These are phyloP conservation scores for Eupithecia tripunctaria DNA, from an alignment of 2,888 invertebrate genomes.

Conservation along the genomic window DNA sequence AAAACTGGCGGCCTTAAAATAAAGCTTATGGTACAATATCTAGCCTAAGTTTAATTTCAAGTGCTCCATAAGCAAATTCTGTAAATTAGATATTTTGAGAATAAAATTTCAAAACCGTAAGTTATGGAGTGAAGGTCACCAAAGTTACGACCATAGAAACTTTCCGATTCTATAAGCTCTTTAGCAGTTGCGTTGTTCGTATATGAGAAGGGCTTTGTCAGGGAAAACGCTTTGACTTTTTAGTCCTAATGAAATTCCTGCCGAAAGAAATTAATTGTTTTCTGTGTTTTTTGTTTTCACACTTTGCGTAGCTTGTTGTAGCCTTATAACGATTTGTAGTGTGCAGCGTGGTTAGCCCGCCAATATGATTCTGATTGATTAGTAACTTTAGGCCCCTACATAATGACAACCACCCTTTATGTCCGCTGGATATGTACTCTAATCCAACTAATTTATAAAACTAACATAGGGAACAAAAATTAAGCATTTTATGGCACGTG, in stretches of 20 bases:
- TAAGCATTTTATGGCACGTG: no score
- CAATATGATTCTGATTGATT: neutral
- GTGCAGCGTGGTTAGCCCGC: neutral
- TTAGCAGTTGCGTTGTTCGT: neutral
- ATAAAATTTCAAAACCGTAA: no score
- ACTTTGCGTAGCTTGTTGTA: neutral
- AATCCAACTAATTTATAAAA: no score
- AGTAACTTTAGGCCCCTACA: no score
- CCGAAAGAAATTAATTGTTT: conserved; percentile 51
- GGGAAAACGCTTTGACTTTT: conserved; percentile 39
- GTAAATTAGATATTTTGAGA: no score
- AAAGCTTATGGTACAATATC: no score
- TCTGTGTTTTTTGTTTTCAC: conserved; percentile 31
- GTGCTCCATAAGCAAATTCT: no score
- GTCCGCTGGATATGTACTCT: no score
- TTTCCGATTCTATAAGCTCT: neutral
- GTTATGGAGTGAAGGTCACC: neutral
- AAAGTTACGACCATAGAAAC: neutral
- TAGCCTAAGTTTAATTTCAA: no score
- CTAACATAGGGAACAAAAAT: no score
- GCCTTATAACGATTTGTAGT: neutral
- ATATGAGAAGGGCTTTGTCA: neutral
- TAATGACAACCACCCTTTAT: no score
- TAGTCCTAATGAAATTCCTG: conserved; percentile 54
- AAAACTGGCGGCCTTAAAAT: no score